Percentiles rank a stretch among this genome's conserved stretches.
Conservation (phyloP, 2,113 vertebrate species). For the Rousettus leschenaultii region DNA sequence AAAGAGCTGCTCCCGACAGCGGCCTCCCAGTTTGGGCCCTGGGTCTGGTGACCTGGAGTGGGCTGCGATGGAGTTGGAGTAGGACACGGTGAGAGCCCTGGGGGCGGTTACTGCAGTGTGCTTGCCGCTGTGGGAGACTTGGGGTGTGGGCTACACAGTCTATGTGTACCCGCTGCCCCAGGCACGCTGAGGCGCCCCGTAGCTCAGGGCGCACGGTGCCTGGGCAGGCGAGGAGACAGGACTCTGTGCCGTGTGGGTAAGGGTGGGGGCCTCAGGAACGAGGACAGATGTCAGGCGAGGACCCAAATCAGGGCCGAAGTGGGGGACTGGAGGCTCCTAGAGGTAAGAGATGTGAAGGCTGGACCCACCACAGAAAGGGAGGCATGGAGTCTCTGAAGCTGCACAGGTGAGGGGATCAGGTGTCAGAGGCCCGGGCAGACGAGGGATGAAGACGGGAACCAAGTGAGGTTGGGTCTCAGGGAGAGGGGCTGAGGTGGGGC, state of each 20-base stretch:
- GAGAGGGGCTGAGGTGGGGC: background rate
- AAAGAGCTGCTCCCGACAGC: accelerated
- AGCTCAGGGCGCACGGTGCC: constrained; percentile 33
- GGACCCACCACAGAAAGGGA: background rate
- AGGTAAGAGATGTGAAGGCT: background rate
- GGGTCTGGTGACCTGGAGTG: background rate
- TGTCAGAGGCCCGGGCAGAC: too few relatives aligned
- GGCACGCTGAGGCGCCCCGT: background rate
- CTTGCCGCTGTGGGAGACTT: background rate
- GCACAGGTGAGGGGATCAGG: background rate
- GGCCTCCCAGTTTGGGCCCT: background rate
- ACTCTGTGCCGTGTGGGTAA: background rate
- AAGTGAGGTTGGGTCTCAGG: background rate
- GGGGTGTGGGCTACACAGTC: background rate
- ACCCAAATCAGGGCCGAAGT: background rate
- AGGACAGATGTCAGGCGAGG: background rate
- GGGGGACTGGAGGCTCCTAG: background rate
- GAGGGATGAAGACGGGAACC: background rate
- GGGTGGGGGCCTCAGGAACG: background rate
- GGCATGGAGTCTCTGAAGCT: too few relatives aligned
- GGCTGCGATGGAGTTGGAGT: background rate
- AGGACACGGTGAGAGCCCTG: background rate
- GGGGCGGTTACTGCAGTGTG: background rate
- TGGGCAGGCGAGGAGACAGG: constrained; percentile 48
- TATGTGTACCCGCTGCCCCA: background rate